Conservation (phyloP, 64 coral and sea anemone species). For the Montipora sp. region DNA sequence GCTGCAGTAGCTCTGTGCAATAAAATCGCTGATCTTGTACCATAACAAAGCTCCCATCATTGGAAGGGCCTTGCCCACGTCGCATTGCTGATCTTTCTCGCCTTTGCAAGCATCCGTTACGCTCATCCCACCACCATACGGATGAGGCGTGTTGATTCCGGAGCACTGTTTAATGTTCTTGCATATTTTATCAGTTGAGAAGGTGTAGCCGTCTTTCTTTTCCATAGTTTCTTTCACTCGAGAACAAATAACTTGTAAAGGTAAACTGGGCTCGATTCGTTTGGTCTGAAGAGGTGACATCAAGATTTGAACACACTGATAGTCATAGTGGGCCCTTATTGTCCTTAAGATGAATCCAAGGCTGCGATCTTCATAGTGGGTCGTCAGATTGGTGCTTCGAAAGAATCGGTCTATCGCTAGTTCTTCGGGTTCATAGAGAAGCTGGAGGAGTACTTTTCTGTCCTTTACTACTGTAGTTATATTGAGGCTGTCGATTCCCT, state of each 20-base stretch:
- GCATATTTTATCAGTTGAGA: constrained; percentile 1
- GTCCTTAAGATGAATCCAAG: background rate
- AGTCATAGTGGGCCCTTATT: background rate
- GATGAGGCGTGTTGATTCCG: background rate
- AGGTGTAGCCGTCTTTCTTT: background rate
- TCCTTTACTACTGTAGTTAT: background rate
- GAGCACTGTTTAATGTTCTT: background rate
- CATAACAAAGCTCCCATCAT: constrained; percentile 12
- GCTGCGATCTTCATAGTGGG: background rate
- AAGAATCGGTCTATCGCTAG: background rate
- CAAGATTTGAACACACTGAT: background rate
- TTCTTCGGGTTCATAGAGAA: background rate
- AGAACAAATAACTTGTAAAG: background rate
- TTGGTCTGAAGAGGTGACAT: background rate
- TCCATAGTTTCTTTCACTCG: background rate
- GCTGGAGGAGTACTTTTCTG: background rate
- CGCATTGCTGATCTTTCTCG: background rate
- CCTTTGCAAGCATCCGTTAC: constrained; percentile 3
- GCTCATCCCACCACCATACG: background rate
- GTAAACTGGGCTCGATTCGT: background rate
- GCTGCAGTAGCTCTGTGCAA: constrained; percentile 22
- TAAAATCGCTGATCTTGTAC: background rate
- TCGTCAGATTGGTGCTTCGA: background rate
- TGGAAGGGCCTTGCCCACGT: constrained; percentile 15
- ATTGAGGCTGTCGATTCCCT: background rate